A percentile compares a stretch with the other conserved stretches of the same genome.
Conservation (phyloP, 2,888 invertebrate species). For the Drosophila atripex region DNA sequence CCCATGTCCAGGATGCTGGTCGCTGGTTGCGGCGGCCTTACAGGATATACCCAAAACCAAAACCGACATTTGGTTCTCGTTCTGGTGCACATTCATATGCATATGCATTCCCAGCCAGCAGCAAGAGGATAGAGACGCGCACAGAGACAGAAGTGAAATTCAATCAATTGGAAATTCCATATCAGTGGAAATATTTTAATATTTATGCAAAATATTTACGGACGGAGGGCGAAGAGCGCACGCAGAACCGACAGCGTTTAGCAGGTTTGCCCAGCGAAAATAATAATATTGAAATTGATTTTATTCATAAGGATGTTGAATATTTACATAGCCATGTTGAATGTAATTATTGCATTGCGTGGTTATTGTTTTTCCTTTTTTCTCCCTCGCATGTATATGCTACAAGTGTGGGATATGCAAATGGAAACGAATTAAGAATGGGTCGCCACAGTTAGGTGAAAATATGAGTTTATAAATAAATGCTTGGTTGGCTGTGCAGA, state of each 20-base stretch:
- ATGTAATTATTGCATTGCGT: slow-evolving; percentile 61
- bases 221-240: slow-evolving; percentile 3
- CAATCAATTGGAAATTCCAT: slow-evolving; percentile 77
- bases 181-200: slow-evolving; percentile 76
- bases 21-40: slow-evolving; percentile 5
- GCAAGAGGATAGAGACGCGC: neutral
- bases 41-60: slow-evolving; percentile 39
- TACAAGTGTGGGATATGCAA: slow-evolving; percentile 40
- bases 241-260: slow-evolving; percentile 7
- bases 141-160: slow-evolving; percentile 46
- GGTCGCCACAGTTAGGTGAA: slow-evolving; percentile 3
- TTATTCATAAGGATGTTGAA: slow-evolving; percentile 39
- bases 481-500: neutral
- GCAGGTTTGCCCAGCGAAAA: slow-evolving; percentile 43
- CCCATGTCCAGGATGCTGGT: slow-evolving; percentile 28
- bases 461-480: slow-evolving; percentile 21
- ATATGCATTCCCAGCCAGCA: slow-evolving; percentile 11
- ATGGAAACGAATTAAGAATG: slow-evolving; percentile 42
- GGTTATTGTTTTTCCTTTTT: neutral
- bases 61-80: slow-evolving; percentile 37
- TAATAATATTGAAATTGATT: slow-evolving; percentile 65
- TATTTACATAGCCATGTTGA: slow-evolving; percentile 53
- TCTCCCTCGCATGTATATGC: neutral
- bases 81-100: slow-evolving; percentile 31
- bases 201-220: slow-evolving; percentile 72